Percentiles rank a stretch among this genome's conserved stretches.
Evolutionary conservation across 2,797 vertebrate genomes (phyloP).

Genomic region (Botia kubotai): DNA sequence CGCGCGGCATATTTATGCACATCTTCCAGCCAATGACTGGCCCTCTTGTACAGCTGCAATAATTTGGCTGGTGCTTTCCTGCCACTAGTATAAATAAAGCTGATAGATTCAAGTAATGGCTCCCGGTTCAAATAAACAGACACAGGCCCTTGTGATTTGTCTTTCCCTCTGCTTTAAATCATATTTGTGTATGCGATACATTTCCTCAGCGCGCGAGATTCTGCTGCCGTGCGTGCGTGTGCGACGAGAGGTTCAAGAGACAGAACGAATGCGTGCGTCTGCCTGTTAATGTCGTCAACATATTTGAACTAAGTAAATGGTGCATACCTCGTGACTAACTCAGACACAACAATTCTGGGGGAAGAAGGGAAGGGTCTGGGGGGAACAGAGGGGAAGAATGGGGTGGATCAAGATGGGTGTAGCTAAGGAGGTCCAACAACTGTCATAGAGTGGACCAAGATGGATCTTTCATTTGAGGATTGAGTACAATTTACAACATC

Average conservation of each 20-base stretch:
- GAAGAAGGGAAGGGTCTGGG: slow-evolving; percentile 1
- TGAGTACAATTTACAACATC: slow-evolving; percentile 48
- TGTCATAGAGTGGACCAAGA: slow-evolving; percentile 65
- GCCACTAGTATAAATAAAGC: slow-evolving; percentile 76
- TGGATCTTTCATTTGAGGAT: slow-evolving; percentile 69
- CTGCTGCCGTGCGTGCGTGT: slow-evolving; percentile 23
- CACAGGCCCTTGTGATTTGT: slow-evolving; percentile 70
- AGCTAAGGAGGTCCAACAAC: slow-evolving; percentile 59
- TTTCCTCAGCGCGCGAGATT: slow-evolving; percentile 69
- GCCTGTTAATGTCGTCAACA: slow-evolving; percentile 34
- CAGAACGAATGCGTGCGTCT: background rate
- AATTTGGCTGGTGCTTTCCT: slow-evolving; percentile 75
- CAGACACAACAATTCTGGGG: slow-evolving; percentile 72
- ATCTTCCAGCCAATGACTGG: slow-evolving; percentile 52
- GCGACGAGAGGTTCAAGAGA: background rate
- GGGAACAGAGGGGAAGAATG: slow-evolving; percentile 8
- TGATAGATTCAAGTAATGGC: slow-evolving; percentile 81
- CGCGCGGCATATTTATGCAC: slow-evolving; percentile 49
- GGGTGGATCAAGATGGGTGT: slow-evolving; percentile 63
- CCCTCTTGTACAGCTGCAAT: slow-evolving; percentile 61
- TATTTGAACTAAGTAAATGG: slow-evolving; percentile 49
- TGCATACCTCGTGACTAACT: slow-evolving; percentile 68
- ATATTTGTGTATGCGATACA: slow-evolving; percentile 73
- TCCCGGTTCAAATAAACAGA: slow-evolving; percentile 84
- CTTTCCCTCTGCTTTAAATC: slow-evolving; percentile 78